phyloP scores from a whole-genome alignment of 2,888 invertebrate genomes.

The Oasisia sp. region DNA sequence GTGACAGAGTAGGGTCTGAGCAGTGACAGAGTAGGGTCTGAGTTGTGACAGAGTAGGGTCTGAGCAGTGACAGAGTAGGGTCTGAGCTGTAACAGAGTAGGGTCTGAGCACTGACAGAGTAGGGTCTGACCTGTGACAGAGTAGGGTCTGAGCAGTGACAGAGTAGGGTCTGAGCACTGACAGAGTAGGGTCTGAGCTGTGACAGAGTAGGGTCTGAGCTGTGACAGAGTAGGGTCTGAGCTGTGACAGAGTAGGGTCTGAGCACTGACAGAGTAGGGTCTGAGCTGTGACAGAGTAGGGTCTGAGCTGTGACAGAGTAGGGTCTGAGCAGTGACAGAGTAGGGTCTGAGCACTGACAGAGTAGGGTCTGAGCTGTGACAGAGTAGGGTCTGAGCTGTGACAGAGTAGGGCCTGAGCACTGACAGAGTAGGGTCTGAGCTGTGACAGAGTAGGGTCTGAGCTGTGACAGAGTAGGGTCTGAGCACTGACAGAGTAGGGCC shows the following conservation, averaged over 20 bases:
- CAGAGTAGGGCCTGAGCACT: too few relatives aligned
- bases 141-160: too few relatives aligned
- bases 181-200: not conserved
- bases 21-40: too few relatives aligned
- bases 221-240: too few relatives aligned
- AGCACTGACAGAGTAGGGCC: not conserved
- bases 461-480: slow-evolving; percentile 36
- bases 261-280: not conserved
- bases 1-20: too few relatives aligned
- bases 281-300: not conserved
- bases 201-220: too few relatives aligned
- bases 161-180: not conserved
- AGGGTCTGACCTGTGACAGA: too few relatives aligned
- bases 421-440: not conserved
- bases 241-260: slow-evolving; percentile 36
- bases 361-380: not conserved
- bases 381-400: too few relatives aligned
- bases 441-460: too few relatives aligned
- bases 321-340: too few relatives aligned
- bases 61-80: not conserved
- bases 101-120: not conserved
- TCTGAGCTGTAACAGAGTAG: slow-evolving; percentile 36
- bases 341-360: not conserved
- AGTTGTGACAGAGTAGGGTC: too few relatives aligned
- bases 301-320: too few relatives aligned